Percentiles rank a stretch among this genome's conserved stretches.
Evolutionary conservation across 2,888 invertebrate genomes (phyloP).

Genomic region (Baccha elongata): DNA sequence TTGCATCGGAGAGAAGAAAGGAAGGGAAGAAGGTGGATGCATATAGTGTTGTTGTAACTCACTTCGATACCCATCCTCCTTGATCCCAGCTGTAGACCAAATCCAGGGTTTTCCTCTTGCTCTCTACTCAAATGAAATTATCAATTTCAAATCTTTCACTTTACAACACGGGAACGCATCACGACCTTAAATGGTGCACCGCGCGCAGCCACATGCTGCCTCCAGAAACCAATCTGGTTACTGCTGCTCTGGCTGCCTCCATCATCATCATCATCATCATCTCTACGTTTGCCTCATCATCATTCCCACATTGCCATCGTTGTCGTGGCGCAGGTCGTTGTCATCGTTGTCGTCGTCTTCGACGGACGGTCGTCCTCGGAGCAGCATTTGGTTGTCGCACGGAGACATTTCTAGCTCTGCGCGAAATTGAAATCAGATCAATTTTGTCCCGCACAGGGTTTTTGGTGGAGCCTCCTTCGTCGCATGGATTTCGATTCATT

Average conservation of each 20-base stretch:
- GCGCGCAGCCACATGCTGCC: constrained; percentile 67
- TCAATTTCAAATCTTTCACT: constrained; percentile 77
- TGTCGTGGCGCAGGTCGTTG: constrained; percentile 31
- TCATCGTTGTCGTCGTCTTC: constrained; percentile 4
- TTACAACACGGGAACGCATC: constrained; percentile 77
- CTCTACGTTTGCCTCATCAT: constrained; percentile 61
- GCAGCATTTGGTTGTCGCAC: constrained; percentile 28
- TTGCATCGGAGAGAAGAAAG: background rate
- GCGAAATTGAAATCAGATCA: constrained; percentile 74
- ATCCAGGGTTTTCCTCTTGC: constrained; percentile 35
- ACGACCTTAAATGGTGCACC: constrained; percentile 75
- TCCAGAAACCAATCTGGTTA: constrained; percentile 28
- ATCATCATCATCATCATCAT: constrained; percentile 26
- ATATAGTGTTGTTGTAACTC: background rate
- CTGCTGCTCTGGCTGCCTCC: constrained; percentile 34
- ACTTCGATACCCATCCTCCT: constrained; percentile 30
- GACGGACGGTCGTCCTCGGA: constrained; percentile 4
- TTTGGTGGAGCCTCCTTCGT: constrained; percentile 34
- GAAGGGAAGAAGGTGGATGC: background rate
- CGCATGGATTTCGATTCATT: constrained; percentile 56
- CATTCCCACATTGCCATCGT: constrained; percentile 58
- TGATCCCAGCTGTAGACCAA: constrained; percentile 31
- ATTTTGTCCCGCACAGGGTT: constrained; percentile 59
- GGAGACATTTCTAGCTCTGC: constrained; percentile 71
- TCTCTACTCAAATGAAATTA: constrained; percentile 72